These are phyloP conservation scores for Nomada goodeniana DNA, from an alignment of 2,888 invertebrate species.

Conservation along the genomic window DNA sequence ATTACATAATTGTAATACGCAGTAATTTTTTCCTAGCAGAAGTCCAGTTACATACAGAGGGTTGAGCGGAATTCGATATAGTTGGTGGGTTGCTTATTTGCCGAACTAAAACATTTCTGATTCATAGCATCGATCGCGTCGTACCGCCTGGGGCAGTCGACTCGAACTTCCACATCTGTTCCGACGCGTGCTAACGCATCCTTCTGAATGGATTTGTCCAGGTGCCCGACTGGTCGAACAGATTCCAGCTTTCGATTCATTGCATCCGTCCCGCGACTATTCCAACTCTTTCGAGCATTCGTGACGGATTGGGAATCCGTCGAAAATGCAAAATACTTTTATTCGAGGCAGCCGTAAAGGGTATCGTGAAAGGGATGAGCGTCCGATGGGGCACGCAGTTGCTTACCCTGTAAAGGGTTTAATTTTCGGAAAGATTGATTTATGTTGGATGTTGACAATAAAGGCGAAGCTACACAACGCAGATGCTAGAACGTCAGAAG, in stretches of 20 bases:
- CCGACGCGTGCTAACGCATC: constrained; percentile 57
- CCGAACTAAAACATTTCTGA: constrained; percentile 32
- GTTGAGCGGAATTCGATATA: neutral
- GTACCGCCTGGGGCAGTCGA: constrained; percentile 34
- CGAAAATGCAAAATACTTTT: neutral
- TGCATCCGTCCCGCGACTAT: constrained; percentile 52
- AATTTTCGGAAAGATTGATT: no score
- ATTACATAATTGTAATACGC: no score
- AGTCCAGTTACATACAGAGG: no score
- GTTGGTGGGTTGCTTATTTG: constrained; percentile 22
- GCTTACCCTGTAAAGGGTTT: no score
- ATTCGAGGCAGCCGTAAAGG: neutral
- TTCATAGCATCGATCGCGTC: constrained; percentile 42
- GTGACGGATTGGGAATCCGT: neutral
- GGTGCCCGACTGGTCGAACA: constrained; percentile 60
- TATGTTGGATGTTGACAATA: no score
- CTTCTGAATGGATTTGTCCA: constrained; percentile 67
- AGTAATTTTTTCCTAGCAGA: no score
- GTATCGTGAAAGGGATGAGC: neutral
- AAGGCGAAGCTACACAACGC: no score
- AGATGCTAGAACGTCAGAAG: no score
- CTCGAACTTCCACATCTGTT: constrained; percentile 62
- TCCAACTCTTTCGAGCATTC: constrained; percentile 24
- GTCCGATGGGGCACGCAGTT: neutral
- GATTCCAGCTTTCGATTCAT: constrained; percentile 62